Percentiles rank a stretch among this genome's conserved stretches.
Evolutionary conservation across 2,888 invertebrate genomes (phyloP).

Genomic region (Ypsolopha scabrella): DNA sequence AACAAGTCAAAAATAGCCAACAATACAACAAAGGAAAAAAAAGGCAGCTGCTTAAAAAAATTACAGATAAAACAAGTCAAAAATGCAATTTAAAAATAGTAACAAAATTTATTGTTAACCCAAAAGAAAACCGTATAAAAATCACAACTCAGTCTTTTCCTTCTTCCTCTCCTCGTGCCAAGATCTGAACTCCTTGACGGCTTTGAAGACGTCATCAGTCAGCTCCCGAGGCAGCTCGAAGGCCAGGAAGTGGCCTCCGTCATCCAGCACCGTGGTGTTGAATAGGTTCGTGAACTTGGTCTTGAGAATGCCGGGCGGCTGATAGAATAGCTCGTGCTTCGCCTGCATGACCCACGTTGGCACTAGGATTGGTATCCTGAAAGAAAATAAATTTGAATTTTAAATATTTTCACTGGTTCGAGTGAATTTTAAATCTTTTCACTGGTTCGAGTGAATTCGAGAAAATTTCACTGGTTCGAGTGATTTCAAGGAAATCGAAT

Average conservation of each 20-base stretch:
- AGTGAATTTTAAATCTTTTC: too few relatives aligned
- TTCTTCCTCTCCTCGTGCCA: constrained; percentile 14
- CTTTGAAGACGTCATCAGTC: constrained; percentile 73
- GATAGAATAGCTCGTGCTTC: constrained; percentile 75
- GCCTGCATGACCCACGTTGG: constrained; percentile 78
- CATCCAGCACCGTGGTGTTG: constrained; percentile 68
- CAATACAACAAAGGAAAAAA: too few relatives aligned
- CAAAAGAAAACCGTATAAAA: not conserved
- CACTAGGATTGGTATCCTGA: constrained; percentile 73
- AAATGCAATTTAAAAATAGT: too few relatives aligned
- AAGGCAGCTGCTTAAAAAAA: too few relatives aligned
- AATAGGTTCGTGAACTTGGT: constrained; percentile 74
- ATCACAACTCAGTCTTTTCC: constrained; percentile 1
- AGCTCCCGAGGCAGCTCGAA: constrained; percentile 80
- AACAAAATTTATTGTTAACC: not conserved
- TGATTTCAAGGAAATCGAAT: too few relatives aligned
- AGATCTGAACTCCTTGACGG: constrained; percentile 32
- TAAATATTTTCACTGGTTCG: too few relatives aligned
- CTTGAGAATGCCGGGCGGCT: constrained; percentile 68
- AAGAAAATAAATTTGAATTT: constrained; percentile 14
- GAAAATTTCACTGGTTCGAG: too few relatives aligned
- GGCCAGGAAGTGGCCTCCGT: constrained; percentile 90
- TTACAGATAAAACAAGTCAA: too few relatives aligned
- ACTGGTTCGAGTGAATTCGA: too few relatives aligned
- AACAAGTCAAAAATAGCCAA: too few relatives aligned